phyloP scores from a whole-genome alignment of 2,113 vertebrate genomes.

The Deroptyus accipitrinus region DNA sequence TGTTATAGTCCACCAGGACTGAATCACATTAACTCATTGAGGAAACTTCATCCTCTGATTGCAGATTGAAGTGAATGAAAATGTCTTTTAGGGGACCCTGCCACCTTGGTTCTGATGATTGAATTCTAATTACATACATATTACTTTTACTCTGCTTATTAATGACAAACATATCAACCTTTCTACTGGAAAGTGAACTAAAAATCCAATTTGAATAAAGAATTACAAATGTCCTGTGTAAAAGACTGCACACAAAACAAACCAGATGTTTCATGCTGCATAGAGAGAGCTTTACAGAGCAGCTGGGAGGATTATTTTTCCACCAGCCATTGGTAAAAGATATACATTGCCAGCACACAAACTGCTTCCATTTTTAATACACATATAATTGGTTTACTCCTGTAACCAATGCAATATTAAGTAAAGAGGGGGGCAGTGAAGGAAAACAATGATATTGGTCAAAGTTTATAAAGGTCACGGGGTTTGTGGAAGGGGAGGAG shows the following conservation, averaged over 20 bases:
- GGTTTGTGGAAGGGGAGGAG: conserved; percentile 43
- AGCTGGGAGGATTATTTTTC: conserved; percentile 68
- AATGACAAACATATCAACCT: conserved; percentile 55
- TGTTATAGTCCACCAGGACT: conserved; percentile 41
- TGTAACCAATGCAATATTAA: conserved; percentile 60
- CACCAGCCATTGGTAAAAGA: conserved; percentile 68
- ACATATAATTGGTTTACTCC: conserved; percentile 72
- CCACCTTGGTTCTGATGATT: not conserved
- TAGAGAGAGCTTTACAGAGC: conserved; percentile 67
- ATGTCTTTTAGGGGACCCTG: not conserved
- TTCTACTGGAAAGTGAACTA: conserved; percentile 71
- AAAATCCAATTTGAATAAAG: conserved; percentile 82
- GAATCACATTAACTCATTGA: conserved; percentile 1
- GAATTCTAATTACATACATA: conserved; percentile 34
- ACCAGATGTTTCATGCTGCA: conserved; percentile 78
- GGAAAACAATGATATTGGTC: conserved; percentile 14
- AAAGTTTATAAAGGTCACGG: conserved; percentile 38
- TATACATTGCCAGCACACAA: conserved; percentile 43
- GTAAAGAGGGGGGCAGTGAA: not conserved
- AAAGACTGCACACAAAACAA: conserved; percentile 68
- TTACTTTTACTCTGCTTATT: conserved; percentile 44
- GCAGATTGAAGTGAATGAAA: conserved; percentile 23
- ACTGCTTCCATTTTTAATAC: conserved; percentile 68
- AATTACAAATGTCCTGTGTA: conserved; percentile 58
- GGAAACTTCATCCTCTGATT: conserved; percentile 35